Percentiles rank a stretch among this genome's conserved stretches.
These are phyloP conservation scores for Excalfactoria chinensis DNA, from an alignment of 2,113 vertebrate genomes.

Conservation along the genomic window DNA sequence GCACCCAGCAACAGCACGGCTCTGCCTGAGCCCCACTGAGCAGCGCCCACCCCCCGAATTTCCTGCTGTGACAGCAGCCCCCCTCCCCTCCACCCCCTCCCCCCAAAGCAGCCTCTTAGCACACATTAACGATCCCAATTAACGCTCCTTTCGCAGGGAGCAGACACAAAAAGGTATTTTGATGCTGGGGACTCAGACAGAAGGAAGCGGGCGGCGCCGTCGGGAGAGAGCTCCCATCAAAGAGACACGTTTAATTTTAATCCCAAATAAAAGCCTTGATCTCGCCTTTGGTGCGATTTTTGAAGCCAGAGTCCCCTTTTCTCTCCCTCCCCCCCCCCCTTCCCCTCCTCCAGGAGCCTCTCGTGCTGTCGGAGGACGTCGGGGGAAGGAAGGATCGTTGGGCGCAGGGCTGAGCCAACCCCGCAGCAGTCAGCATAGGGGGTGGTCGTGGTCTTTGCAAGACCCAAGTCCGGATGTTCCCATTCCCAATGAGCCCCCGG, in stretches of 20 bases:
- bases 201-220: background rate
- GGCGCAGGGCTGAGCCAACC: background rate
- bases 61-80: background rate
- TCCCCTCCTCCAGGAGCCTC: background rate
- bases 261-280: background rate
- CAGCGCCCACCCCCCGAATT: background rate
- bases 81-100: background rate
- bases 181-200: background rate
- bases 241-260: background rate
- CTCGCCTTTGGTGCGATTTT: background rate
- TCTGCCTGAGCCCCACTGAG: background rate
- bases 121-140: background rate
- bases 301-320: background rate
- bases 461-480: fast-evolving
- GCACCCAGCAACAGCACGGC: background rate
- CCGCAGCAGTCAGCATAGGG: too few relatives aligned
- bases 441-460: background rate
- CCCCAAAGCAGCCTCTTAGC: background rate
- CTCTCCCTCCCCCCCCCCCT: background rate
- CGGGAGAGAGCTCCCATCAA: background rate
- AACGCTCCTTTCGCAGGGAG: background rate
- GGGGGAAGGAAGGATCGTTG: fast-evolving
- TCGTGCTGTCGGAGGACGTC: fast-evolving
- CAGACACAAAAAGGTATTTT: background rate
- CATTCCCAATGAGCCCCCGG: fast-evolving